These are phyloP conservation scores for Actinopyga echinites DNA, from an alignment of 53 echinoderm and acorn worm species.

Conservation along the genomic window DNA sequence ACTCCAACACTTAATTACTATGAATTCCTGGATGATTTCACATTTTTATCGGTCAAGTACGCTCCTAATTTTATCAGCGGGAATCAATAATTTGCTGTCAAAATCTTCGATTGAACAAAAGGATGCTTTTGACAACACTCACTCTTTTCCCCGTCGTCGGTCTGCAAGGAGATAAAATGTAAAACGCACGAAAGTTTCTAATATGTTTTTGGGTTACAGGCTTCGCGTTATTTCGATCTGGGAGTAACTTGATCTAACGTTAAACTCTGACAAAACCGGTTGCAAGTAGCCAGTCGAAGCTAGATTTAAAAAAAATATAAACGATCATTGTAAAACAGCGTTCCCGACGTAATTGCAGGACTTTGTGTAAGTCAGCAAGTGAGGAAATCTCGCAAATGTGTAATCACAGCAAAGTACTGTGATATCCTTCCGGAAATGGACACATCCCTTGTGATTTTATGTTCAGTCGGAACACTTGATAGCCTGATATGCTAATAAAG, in stretches of 20 bases:
- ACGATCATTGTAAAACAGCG: no score
- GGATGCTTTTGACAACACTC: not conserved
- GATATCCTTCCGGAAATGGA: no score
- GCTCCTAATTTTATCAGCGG: constrained; percentile 20
- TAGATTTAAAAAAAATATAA: no score
- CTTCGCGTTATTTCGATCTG: constrained; percentile 19
- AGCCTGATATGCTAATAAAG: no score
- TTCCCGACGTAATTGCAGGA: no score
- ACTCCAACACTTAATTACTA: constrained; percentile 19
- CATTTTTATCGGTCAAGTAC: constrained; percentile 37
- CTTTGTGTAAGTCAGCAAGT: no score
- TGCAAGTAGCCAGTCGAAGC: no score
- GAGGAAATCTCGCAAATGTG: no score
- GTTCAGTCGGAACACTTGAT: no score
- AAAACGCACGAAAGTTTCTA: not conserved
- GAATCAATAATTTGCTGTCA: constrained; percentile 24
- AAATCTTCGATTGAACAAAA: constrained; percentile 10
- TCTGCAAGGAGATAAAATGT: not conserved
- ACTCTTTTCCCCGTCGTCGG: not conserved
- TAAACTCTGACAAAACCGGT: not conserved
- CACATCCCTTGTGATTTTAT: no score
- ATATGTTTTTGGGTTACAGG: constrained; percentile 15
- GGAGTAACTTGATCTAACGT: not conserved
- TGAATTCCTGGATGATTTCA: constrained; percentile 38
- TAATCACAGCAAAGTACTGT: no score